These are phyloP conservation scores for Propithecus deckenii DNA, from an alignment of 2,797 vertebrate species.

Conservation along the genomic window DNA sequence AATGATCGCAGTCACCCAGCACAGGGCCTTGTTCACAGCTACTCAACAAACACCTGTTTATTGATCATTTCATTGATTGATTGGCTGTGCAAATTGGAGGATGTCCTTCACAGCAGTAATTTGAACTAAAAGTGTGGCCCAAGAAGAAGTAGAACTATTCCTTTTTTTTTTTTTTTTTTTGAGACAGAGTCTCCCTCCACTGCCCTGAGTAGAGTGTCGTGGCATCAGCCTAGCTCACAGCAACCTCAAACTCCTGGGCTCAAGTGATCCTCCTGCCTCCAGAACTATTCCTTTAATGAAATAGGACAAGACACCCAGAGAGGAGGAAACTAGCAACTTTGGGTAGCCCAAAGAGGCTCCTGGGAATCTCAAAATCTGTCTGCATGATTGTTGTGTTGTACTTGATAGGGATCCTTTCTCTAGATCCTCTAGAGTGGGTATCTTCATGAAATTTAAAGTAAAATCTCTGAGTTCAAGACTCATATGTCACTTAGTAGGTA, in stretches of 20 bases:
- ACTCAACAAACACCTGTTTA: not conserved
- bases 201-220: too few species aligned
- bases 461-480: not conserved
- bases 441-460: not conserved
- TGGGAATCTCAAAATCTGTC: not conserved
- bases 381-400: not conserved
- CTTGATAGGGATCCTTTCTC: not conserved
- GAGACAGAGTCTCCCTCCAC: too few species aligned
- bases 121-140: not conserved
- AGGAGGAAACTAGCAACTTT: not conserved
- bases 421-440: not conserved
- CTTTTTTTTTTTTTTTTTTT: too few species aligned
- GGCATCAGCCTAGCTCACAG: too few species aligned
- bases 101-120: not conserved
- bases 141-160: not conserved
- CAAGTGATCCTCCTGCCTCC: too few species aligned
- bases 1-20: fast-evolving
- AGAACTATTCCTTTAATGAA: not conserved
- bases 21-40: not conserved
- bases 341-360: not conserved
- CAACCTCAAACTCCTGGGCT: too few species aligned
- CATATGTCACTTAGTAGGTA: not conserved
- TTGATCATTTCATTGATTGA: not conserved
- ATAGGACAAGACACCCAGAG: not conserved
- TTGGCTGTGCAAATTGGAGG: not conserved